These are phyloP conservation scores for Arothron firmamentum DNA, from an alignment of 2,113 vertebrate species.

Conservation along the genomic window DNA sequence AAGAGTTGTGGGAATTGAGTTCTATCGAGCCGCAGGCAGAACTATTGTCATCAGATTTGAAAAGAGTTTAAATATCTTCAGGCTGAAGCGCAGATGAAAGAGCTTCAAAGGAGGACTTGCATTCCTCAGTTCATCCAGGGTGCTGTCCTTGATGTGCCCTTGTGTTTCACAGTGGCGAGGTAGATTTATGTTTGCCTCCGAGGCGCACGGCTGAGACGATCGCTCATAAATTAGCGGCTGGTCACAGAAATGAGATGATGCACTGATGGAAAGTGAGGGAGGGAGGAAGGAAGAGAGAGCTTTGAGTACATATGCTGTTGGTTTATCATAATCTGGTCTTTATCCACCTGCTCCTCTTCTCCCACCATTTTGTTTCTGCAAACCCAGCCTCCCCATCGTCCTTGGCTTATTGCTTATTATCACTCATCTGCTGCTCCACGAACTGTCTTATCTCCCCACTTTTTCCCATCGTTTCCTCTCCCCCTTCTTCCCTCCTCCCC, in stretches of 20 bases:
- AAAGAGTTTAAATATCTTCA: not conserved
- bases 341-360: conserved; percentile 39
- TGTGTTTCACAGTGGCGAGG: conserved; percentile 59
- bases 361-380: conserved; percentile 16
- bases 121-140: conserved; percentile 23
- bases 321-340: conserved; percentile 57
- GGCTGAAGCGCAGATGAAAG: conserved; percentile 6
- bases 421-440: not conserved
- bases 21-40: not conserved
- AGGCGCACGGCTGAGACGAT: conserved; percentile 43
- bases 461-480: conserved; percentile 1
- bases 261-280: not conserved
- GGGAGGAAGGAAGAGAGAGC: not conserved
- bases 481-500: conserved; percentile 11
- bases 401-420: conserved; percentile 27
- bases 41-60: not conserved
- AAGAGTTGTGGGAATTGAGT: not conserved
- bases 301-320: conserved; percentile 46
- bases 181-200: conserved; percentile 65
- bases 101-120: not conserved
- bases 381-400: conserved; percentile 9
- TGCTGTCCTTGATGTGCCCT: conserved; percentile 57
- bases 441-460: conserved; percentile 1
- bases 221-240: conserved; percentile 65
- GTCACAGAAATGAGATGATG: conserved; percentile 42